A percentile compares a stretch with the other conserved stretches of the same genome.
Evolutionary conservation across 2,113 vertebrate genomes (phyloP).

Genomic region (Xiphias gladius): DNA sequence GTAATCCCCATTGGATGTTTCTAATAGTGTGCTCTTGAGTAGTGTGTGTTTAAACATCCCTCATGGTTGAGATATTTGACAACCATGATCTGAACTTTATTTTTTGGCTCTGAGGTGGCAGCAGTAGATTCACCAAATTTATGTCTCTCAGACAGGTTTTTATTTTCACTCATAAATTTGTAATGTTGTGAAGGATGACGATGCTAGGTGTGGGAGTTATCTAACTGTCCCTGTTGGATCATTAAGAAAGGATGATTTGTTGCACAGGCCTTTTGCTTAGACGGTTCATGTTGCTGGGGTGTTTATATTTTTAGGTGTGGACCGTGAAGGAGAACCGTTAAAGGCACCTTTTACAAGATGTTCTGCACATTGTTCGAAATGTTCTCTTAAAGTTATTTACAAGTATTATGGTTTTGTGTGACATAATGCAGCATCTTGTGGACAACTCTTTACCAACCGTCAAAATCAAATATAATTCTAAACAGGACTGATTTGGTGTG

Average conservation of each 20-base stretch:
- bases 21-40: background rate
- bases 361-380: background rate
- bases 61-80: conserved; percentile 16
- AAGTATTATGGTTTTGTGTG: background rate
- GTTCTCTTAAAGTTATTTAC: background rate
- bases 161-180: conserved; percentile 57
- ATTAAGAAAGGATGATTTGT: conserved; percentile 36
- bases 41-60: background rate
- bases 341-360: background rate
- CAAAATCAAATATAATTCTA: background rate
- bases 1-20: background rate
- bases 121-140: conserved; percentile 26
- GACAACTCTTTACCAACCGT: background rate
- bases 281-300: conserved; percentile 15
- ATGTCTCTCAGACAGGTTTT: conserved; percentile 40
- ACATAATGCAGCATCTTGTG: background rate
- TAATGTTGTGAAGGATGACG: conserved; percentile 58
- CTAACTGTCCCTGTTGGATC: conserved; percentile 37
- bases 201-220: conserved; percentile 33
- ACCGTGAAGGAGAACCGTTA: conserved; percentile 5
- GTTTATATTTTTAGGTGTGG: conserved; percentile 38
- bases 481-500: background rate
- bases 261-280: conserved; percentile 32
- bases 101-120: conserved; percentile 2
- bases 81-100: conserved; percentile 10